These are phyloP conservation scores for Falco biarmicus DNA, from an alignment of 2,797 vertebrate species.

Conservation along the genomic window DNA sequence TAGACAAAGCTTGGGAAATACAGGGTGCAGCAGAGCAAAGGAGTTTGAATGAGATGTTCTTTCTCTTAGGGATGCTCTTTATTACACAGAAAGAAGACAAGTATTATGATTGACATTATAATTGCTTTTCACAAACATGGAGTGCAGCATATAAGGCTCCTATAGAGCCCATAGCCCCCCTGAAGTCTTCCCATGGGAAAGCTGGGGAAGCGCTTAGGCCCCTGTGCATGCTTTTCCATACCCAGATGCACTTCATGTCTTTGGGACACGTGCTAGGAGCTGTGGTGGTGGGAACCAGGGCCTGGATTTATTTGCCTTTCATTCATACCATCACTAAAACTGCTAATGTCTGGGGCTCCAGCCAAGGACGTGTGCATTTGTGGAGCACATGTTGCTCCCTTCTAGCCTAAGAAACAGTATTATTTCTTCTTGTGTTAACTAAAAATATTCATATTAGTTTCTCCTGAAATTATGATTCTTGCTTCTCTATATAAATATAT, in stretches of 20 bases:
- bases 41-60: neutral
- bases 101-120: neutral
- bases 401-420: neutral
- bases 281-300: neutral
- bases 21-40: neutral
- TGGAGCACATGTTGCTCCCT: neutral
- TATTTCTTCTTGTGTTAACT: neutral
- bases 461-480: neutral
- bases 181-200: neutral
- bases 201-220: rapidly evolving
- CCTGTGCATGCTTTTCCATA: rapidly evolving
- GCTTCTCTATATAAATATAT: neutral
- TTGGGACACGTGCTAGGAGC: neutral
- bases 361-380: rapidly evolving
- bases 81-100: neutral
- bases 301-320: neutral
- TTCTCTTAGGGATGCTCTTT: neutral
- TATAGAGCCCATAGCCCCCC: rapidly evolving
- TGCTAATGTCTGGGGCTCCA: neutral
- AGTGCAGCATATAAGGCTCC: neutral
- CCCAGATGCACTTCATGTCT: neutral
- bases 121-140: neutral
- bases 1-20: neutral
- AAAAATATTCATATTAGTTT: neutral
- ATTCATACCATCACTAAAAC: neutral